Conservation (phyloP, 2,888 invertebrate species). For the Leistus spinibarbis region DNA sequence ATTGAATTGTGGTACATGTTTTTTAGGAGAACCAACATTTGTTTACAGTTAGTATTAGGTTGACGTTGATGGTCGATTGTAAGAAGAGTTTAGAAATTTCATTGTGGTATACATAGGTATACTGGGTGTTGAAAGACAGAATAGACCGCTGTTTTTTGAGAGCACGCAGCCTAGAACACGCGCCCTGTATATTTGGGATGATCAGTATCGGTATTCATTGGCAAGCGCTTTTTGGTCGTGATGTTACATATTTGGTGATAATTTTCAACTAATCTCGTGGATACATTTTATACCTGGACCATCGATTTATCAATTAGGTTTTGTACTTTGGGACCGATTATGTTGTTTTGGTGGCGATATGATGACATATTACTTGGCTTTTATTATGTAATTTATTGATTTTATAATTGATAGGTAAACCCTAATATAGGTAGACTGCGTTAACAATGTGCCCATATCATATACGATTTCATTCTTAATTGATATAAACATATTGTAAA, state of each 20-base stretch:
- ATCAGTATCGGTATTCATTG: not conserved
- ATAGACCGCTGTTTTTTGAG: slow-evolving; percentile 16
- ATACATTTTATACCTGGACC: slow-evolving; percentile 3
- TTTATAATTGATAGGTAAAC: not conserved
- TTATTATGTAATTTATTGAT: not conserved
- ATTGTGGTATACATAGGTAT: not conserved
- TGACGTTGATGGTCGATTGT: not conserved
- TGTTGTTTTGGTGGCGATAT: not conserved
- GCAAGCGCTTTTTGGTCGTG: not conserved
- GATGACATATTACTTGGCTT: not conserved
- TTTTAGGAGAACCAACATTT: slow-evolving; percentile 9
- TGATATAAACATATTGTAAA: no score
- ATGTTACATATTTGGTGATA: slow-evolving; percentile 1
- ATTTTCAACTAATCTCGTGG: not conserved
- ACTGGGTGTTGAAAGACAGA: slow-evolving; percentile 22
- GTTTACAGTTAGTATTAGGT: not conserved
- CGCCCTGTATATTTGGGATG: slow-evolving; percentile 20
- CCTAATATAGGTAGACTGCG: not conserved
- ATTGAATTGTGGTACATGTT: slow-evolving; percentile 9
- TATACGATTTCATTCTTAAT: no score
- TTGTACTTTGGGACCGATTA: not conserved
- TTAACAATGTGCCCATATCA: no score
- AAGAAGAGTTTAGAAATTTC: not conserved
- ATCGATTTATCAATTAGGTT: not conserved
- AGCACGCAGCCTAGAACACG: not conserved